Evolutionary conservation across 92 coral and sea anemone genomes (phyloP), one percentile per base, ranked within the genome.

Genomic region (Phymanthus crucifer): DNA sequence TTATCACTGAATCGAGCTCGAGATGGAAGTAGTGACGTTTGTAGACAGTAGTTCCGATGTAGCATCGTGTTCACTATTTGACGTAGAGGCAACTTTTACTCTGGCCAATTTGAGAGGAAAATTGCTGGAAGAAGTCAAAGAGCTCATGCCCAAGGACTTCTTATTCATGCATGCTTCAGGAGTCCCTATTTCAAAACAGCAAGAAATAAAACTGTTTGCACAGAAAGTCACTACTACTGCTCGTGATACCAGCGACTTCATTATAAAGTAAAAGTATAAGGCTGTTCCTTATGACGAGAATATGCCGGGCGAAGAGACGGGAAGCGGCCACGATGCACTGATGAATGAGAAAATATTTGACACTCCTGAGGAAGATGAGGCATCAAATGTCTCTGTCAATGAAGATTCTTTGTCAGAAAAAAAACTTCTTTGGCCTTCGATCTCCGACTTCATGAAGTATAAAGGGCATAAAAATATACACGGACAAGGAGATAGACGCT

Each of bases 71-170:
- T 32, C 75, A 10, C 75, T 71, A 19, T 71, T 71, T 17, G 75
- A 71, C 37, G 75, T 71, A 27, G 54, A 71, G 16, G 26, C 32
- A 34, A 40, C 23, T 23, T 11, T 10, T 71, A 27, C 37, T 71
- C 23, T 71, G 21, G 32, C 75, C 23, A 40, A 71, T 18, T 14
- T 71, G 27, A 71, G 75, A 71, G 37, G 17, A 34, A 29, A 40
- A 40, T 34, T 32, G 23, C 38, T 17, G 38, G 38, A 24, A 35
- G 67, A 58, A 58, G 23, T 19, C 34, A 27, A 29, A n/a, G 71
- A 66, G 27, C 75, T 71, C 21, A 71, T 71, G 75, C 75, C 75
- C 32, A 71, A 71, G 75, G 46, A 71, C 23, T 71, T 32, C 37
- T 27, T 12, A 26, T 71, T 71, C 75, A 18, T 32, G 32, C 24